A percentile compares a stretch with the other conserved stretches of the same genome.
phyloP scores from a whole-genome alignment of 2,797 vertebrate species.

The Florisuga fusca region DNA sequence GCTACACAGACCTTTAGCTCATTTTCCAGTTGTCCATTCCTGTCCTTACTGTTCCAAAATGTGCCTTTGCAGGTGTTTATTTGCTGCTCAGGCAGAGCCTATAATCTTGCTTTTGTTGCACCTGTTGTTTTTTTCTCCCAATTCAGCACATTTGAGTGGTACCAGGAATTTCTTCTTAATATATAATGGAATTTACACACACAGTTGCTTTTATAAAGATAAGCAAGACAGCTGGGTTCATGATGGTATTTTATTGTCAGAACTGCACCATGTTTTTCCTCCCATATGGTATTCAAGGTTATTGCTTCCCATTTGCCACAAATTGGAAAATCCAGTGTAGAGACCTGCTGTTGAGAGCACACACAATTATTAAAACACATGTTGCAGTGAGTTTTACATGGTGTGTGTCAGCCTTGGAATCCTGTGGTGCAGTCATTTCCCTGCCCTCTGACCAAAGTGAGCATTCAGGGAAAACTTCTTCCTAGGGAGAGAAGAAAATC shows the following conservation, averaged over 20 bases:
- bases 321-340: background rate
- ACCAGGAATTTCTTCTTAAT: background rate
- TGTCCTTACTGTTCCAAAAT: background rate
- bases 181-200: background rate
- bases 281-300: background rate
- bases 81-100: background rate
- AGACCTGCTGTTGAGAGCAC: background rate
- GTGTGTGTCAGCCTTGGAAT: background rate
- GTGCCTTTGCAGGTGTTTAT: background rate
- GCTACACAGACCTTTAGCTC: background rate
- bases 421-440: background rate
- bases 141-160: background rate
- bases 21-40: background rate
- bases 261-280: background rate
- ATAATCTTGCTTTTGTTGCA: background rate
- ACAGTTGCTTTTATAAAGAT: background rate
- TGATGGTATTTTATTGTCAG: background rate
- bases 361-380: background rate
- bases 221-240: background rate
- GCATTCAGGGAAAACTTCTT: background rate
- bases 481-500: background rate
- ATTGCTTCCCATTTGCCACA: background rate
- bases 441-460: background rate
- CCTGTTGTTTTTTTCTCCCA: background rate
- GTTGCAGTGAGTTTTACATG: background rate